A percentile compares a stretch with the other conserved stretches of the same genome.
Conservation (phyloP, 2,113 vertebrate genomes). For the Pomatostomus ruficeps region DNA sequence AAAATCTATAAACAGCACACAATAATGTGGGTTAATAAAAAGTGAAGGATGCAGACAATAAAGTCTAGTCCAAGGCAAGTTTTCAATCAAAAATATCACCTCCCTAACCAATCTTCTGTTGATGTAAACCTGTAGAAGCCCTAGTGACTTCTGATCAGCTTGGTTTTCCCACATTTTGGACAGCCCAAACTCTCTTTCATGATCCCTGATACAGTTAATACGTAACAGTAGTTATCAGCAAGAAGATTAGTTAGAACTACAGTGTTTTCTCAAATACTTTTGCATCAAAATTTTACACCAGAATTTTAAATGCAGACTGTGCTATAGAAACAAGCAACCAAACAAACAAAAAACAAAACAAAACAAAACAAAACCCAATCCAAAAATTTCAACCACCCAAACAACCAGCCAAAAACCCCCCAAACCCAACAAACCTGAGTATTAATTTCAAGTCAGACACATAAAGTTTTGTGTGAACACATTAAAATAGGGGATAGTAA, state of each 20-base stretch:
- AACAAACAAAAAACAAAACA: no score
- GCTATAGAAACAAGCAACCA: background rate
- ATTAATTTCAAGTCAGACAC: background rate
- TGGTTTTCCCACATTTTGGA: background rate
- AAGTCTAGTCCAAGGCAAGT: background rate
- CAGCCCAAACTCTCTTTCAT: fast-evolving
- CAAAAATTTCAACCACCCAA: background rate
- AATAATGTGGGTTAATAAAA: background rate
- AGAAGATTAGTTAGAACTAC: background rate
- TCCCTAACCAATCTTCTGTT: background rate
- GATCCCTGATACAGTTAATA: background rate
- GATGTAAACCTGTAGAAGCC: background rate
- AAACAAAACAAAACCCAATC: background rate
- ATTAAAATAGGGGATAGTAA: background rate
- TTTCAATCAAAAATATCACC: background rate
- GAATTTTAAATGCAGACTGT: background rate
- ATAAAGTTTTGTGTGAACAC: background rate
- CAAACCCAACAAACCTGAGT: background rate
- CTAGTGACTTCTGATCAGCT: background rate
- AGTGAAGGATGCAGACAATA: background rate
- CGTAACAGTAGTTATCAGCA: background rate
- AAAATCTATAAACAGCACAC: background rate
- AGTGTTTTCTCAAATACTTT: background rate
- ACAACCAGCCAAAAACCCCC: background rate
- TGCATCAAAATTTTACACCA: background rate